Evolutionary conservation across 2,797 vertebrate genomes (phyloP).

Genomic region (Manis javanica): DNA sequence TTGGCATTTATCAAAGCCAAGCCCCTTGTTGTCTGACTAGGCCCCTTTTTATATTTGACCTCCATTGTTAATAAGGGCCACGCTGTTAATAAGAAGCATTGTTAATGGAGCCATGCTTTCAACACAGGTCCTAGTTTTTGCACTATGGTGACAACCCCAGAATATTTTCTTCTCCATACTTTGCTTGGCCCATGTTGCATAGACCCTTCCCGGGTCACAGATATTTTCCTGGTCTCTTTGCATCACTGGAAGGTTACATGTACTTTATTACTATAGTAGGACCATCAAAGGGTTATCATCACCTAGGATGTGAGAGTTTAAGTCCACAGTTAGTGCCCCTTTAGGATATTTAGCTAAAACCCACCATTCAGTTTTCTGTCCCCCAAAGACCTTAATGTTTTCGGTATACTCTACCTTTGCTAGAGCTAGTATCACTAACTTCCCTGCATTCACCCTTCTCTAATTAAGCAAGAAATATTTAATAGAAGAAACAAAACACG

Average conservation of each 20-base stretch:
- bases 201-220: background rate
- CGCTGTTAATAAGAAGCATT: background rate
- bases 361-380: background rate
- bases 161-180: background rate
- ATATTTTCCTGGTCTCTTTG: background rate
- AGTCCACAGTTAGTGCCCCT: background rate
- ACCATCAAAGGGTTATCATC: background rate
- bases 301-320: background rate
- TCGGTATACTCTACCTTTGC: background rate
- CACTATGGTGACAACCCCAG: background rate
- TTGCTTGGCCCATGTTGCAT: background rate
- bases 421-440: background rate
- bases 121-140: background rate
- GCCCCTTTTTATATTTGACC: background rate
- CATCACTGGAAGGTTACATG: background rate
- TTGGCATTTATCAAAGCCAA: background rate
- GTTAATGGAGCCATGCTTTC: background rate
- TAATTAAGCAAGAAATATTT: background rate
- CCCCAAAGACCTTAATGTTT: background rate
- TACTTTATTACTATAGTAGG: background rate
- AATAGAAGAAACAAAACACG: background rate
- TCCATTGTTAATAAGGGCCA: background rate
- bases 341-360: background rate
- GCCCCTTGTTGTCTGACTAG: background rate
- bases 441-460: background rate